Evolutionary conservation across 2,113 vertebrate genomes (phyloP).

Genomic region (Ophthalmolycus amberensis): DNA sequence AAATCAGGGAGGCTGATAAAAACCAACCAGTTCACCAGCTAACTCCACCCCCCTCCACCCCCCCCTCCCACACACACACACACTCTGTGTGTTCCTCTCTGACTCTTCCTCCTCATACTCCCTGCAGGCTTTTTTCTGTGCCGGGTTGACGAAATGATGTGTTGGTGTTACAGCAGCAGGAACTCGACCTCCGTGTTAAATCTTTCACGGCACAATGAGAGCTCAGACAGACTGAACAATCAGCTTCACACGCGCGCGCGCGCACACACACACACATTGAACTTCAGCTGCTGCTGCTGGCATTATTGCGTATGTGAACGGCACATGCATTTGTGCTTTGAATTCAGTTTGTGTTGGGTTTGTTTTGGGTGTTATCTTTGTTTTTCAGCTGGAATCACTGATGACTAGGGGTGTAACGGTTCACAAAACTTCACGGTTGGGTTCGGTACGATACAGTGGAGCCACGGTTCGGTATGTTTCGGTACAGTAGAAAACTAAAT

Average conservation of each 20-base stretch:
- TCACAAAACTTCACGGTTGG: no score
- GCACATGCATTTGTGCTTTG: neutral
- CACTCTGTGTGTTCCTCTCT: neutral
- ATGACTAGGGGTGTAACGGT: neutral
- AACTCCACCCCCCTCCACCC: neutral
- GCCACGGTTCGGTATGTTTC: no score
- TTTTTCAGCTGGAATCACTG: constrained; percentile 44
- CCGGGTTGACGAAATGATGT: constrained; percentile 51
- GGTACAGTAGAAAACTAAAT: no score
- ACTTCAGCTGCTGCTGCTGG: neutral
- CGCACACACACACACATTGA: neutral
- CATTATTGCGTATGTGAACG: constrained; percentile 9
- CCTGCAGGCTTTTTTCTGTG: constrained; percentile 39
- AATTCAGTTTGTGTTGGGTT: constrained; percentile 19
- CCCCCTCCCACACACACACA: neutral
- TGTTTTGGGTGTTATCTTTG: constrained; percentile 23
- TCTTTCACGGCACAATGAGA: constrained; percentile 70
- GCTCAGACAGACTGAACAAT: constrained; percentile 71
- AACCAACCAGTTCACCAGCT: neutral
- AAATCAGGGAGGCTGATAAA: neutral
- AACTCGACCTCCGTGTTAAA: constrained; percentile 64
- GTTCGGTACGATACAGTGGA: no score
- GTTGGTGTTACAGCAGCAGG: constrained; percentile 60
- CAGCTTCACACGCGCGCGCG: constrained; percentile 14
- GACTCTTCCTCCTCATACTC: neutral